Percentiles rank a stretch among this genome's conserved stretches.
Conservation (phyloP, 2,113 vertebrate genomes). For the Rostratula benghalensis region DNA sequence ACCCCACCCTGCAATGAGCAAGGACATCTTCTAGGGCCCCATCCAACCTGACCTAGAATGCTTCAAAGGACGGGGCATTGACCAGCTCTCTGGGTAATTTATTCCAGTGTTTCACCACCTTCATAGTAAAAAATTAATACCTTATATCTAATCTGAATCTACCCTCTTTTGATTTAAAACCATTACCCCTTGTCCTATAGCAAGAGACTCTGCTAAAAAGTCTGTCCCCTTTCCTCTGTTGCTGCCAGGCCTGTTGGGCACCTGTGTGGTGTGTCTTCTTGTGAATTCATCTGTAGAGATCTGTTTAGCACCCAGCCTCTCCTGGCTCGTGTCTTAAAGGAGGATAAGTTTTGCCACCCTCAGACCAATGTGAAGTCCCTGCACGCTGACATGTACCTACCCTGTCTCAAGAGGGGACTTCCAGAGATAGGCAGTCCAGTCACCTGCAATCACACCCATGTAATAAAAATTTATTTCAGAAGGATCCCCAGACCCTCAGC, state of each 20-base stretch:
- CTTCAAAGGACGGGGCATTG: background rate
- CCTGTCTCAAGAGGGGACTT: background rate
- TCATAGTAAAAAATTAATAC: background rate
- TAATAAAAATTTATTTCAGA: background rate
- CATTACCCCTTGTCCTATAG: too few relatives aligned
- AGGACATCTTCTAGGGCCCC: background rate
- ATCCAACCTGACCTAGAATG: background rate
- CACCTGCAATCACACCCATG: background rate
- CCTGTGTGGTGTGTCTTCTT: background rate
- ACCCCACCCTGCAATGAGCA: fast-evolving
- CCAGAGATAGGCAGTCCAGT: background rate
- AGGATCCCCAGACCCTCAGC: background rate
- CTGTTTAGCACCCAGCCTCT: background rate
- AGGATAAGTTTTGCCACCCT: background rate
- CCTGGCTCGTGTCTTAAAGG: background rate
- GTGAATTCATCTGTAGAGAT: background rate
- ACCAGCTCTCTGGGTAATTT: background rate
- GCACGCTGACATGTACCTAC: fast-evolving
- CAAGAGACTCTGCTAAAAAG: background rate
- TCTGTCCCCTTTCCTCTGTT: background rate
- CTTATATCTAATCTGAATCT: background rate
- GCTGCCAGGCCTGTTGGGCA: background rate
- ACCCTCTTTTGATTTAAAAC: background rate
- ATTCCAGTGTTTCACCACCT: fast-evolving
- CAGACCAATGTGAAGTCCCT: fast-evolving